phyloP scores from a whole-genome alignment of 2,888 invertebrate genomes.

The Trichopoda pennipes region DNA sequence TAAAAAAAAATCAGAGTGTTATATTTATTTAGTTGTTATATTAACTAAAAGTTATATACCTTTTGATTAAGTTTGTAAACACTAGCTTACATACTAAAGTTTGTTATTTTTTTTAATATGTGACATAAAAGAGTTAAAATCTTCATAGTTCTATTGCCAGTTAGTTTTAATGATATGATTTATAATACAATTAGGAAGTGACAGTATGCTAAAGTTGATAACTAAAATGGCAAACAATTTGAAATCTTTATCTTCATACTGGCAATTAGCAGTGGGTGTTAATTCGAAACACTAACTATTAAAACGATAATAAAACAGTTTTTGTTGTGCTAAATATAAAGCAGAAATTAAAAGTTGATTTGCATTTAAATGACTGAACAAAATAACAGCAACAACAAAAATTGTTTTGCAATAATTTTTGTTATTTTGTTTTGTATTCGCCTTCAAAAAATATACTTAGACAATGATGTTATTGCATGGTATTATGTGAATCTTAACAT shows the following conservation, averaged over 20 bases:
- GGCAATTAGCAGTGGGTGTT: constrained; percentile 15
- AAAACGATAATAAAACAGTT: not conserved
- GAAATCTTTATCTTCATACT: not conserved
- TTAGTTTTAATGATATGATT: not conserved
- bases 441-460: constrained; percentile 24
- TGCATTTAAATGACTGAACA: constrained; percentile 34
- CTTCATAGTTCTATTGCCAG: not conserved
- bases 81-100: too few relatives aligned
- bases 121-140: too few relatives aligned
- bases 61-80: too few relatives aligned
- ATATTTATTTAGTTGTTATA: too few relatives aligned
- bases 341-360: constrained; percentile 18
- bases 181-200: not conserved
- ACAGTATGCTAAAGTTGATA: too few relatives aligned
- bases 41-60: too few relatives aligned
- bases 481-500: constrained; percentile 60
- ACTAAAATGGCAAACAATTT: not conserved
- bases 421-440: constrained; percentile 38
- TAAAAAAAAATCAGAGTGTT: too few relatives aligned
- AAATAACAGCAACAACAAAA: too few relatives aligned
- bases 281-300: not conserved
- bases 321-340: not conserved
- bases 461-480: constrained; percentile 44
- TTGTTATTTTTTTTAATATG: too few relatives aligned
- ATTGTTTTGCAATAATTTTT: constrained; percentile 55